Base-by-base conservation (phyloP, 2,888 invertebrate species). In the Thumatha senex region DNA sequence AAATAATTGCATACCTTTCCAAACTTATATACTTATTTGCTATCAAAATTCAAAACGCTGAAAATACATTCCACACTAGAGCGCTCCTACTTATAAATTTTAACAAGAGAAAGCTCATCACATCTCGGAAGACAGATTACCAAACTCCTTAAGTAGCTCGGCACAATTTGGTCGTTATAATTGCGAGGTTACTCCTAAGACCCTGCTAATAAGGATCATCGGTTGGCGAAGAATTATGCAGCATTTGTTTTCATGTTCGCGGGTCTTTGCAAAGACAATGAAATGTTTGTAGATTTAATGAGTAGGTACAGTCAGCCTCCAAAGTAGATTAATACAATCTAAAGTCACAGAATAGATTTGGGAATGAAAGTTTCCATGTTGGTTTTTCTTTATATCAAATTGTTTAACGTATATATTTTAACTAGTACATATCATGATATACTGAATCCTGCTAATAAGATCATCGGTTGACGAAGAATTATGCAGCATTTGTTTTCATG, bases 191-290 rank as follows among this genome's bases (percentile, higher is more conserved):
- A 84, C 84, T 78, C 75, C 67, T 89, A 89, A 89, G 88, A 81
- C 90, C 77, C 70, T 78, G 80, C 85, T 89, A 89, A 90, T 90
- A 89, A 84, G 90, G 90, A 91, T 90, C 84, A 90, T 89, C 90
- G 84, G 76, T 67, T 74, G 56, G 79, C 76, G 85, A 81, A 84
- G 88, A 84, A 86, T 87, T 85, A 86, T 81, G 78, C 74, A 80
- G 81, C 82, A 86, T 84, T 90, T 89, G 89, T 89, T 89, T 87
- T 88, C 82, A 81, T 89, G 89, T 89, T 86, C 77, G 70, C 77
- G 76, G 78, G 70, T 73, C 57, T 58, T 41, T 59, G 65, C 71
- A 69, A 72, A 65, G 63, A 77, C 76, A 74, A 72, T 63, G 56
- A 53, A 46, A 40, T 54, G 59, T 45, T 51, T 51, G 40, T 54